Conservation (phyloP, 2,888 invertebrate genomes). For the Petrolisthes manimaculis region DNA sequence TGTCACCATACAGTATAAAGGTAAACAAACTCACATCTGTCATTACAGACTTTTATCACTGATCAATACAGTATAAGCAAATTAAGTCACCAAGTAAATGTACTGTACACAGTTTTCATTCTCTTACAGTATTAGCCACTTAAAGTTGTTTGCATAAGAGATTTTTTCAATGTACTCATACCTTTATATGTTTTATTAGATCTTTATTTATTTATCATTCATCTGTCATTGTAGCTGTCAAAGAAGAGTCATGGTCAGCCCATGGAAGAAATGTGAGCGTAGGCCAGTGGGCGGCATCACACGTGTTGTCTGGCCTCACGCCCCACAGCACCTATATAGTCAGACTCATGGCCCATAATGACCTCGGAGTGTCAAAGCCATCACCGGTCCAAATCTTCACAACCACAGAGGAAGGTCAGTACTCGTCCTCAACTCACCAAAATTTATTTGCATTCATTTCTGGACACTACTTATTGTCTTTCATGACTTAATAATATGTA, state of each 20-base stretch:
- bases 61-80: no score
- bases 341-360: constrained; percentile 54
- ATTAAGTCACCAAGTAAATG: no score
- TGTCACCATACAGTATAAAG: constrained; percentile 50
- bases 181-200: no score
- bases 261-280: constrained; percentile 69
- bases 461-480: no score
- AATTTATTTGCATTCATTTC: no score
- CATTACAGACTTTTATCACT: no score
- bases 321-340: constrained; percentile 51
- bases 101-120: no score
- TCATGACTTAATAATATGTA: no score
- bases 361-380: constrained; percentile 56
- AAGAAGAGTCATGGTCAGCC: constrained; percentile 61
- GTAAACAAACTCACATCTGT: neutral
- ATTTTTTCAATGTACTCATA: no score
- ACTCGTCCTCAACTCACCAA: neutral
- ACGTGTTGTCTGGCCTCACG: constrained; percentile 44
- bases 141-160: no score
- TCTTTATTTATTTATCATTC: no score
- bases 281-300: constrained; percentile 67
- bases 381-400: constrained; percentile 47
- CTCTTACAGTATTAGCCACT: no score
- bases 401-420: constrained; percentile 56
- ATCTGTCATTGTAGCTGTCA: neutral